phyloP scores from a whole-genome alignment of 2,888 invertebrate genomes.

The Lasiommata megera region DNA sequence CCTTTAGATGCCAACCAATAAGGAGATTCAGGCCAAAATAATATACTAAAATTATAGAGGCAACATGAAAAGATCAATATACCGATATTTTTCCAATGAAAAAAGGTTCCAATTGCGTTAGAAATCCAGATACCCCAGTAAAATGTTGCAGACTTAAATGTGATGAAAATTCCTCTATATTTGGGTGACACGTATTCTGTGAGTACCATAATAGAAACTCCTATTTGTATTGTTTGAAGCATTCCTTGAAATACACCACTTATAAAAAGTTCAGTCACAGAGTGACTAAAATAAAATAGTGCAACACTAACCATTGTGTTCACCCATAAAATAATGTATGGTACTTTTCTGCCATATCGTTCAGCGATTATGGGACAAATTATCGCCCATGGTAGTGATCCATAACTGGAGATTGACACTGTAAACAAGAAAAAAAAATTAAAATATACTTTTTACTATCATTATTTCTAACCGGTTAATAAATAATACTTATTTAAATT shows the following conservation, averaged over 20 bases:
- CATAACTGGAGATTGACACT: conserved; percentile 14
- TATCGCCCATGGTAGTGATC: conserved; percentile 9
- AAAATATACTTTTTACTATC: background rate
- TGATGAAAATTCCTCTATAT: conserved; percentile 39
- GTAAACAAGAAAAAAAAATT: background rate
- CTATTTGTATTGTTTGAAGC: conserved; percentile 4
- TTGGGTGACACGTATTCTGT: conserved; percentile 42
- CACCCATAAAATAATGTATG: conserved; percentile 3
- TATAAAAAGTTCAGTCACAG: conserved; percentile 9
- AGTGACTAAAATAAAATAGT: conserved; percentile 7
- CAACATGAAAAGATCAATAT: conserved; percentile 28
- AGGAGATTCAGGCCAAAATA: conserved; percentile 24
- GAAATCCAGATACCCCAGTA: conserved; percentile 44
- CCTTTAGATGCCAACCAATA: conserved; percentile 21
- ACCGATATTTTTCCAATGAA: conserved; percentile 40
- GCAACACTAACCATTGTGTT: background rate
- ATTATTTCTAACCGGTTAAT: too few species aligned
- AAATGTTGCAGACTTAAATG: conserved; percentile 40
- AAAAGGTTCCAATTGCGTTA: conserved; percentile 42
- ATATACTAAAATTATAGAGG: conserved; percentile 9
- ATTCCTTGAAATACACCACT: conserved; percentile 9
- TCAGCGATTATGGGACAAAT: conserved; percentile 10
- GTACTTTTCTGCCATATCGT: conserved; percentile 9
- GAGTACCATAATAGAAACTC: conserved; percentile 32
- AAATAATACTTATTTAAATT: too few species aligned